Evolutionary conservation across 2,113 vertebrate genomes (phyloP).

Genomic region (Marmota monax): DNA sequence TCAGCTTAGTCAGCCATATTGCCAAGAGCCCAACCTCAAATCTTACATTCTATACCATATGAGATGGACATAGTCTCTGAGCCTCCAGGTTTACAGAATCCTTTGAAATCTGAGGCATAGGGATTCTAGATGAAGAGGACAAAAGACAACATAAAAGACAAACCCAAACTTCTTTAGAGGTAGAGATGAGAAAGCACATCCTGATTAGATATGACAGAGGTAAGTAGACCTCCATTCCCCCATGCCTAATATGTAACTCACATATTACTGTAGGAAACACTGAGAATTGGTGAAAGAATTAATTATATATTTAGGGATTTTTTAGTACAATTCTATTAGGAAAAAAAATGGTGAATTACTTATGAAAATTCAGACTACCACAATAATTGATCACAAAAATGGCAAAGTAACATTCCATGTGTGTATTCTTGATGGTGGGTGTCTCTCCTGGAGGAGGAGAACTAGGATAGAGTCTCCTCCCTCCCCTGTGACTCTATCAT

Average conservation of each 20-base stretch:
- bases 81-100: not conserved
- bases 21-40: not conserved
- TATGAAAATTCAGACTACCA: not conserved
- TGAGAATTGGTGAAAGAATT: not conserved
- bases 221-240: not conserved
- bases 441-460: not conserved
- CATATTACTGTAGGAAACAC: not conserved
- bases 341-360: not conserved
- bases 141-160: not conserved
- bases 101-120: not conserved
- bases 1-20: not conserved
- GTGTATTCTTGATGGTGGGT: no score
- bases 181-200: not conserved
- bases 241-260: not conserved
- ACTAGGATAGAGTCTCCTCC: not conserved
- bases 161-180: not conserved
- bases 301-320: not conserved
- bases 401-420: no score
- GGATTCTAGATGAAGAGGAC: not conserved
- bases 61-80: not conserved
- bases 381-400: not conserved
- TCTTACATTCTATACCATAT: not conserved
- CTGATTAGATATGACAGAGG: not conserved
- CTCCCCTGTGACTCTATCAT: not conserved
- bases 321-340: not conserved